A percentile compares a stretch with the other conserved stretches of the same genome.
phyloP scores from a whole-genome alignment of 2,888 invertebrate genomes.

The Macrosiphum euphorbiae region DNA sequence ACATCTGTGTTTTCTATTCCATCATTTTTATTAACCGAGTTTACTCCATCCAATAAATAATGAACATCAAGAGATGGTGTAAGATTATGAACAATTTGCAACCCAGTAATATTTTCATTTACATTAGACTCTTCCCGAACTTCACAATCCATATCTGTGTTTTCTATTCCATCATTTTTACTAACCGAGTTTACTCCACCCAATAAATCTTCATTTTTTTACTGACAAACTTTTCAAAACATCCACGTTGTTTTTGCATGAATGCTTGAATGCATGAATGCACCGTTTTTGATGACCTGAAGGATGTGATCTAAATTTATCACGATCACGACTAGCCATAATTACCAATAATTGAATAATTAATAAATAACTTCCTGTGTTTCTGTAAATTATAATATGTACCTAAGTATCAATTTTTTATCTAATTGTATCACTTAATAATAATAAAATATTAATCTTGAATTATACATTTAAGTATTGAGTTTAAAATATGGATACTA shows the following conservation, averaged over 20 bases:
- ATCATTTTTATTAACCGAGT: too few species aligned
- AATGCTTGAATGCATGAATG: conserved; percentile 22
- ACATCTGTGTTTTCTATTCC: too few species aligned
- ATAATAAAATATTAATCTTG: background rate
- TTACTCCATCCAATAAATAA: too few species aligned
- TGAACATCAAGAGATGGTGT: too few species aligned
- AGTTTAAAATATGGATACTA: conserved; percentile 3
- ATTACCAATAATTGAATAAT: background rate
- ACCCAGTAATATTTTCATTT: too few species aligned
- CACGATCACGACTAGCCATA: conserved; percentile 23
- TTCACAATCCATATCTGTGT: too few species aligned
- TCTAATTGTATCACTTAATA: background rate
- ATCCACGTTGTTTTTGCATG: background rate
- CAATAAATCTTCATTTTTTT: background rate
- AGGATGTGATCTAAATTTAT: conserved; percentile 26
- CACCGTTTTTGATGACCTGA: conserved; percentile 26
- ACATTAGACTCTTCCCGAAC: too few species aligned
- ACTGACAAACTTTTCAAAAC: conserved; percentile 20
- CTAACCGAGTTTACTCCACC: too few species aligned
- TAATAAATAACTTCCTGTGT: conserved; percentile 18
- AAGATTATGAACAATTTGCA: too few species aligned
- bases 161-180: too few species aligned
- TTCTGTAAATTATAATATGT: conserved; percentile 25
- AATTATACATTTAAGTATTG: conserved; percentile 1
- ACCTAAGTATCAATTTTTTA: background rate